phyloP scores from a whole-genome alignment of 1,140 invertebrate species.

The fruit fly (Drosophila melanogaster) region Release_6_plus_ISO1_MT NT_033777.3:28152501-28153000 shows the following conservation, averaged over 20 bases:
- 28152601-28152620: slow-evolving; percentile 80
- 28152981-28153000: no score
- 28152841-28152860: slow-evolving; percentile 53
- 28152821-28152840: slow-evolving; percentile 51
- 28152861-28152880: slow-evolving; percentile 40
- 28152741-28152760: slow-evolving; percentile 34
- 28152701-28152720: slow-evolving; percentile 43
- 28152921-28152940: no score
- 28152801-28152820: slow-evolving; percentile 65
- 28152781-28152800: slow-evolving; percentile 46
- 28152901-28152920: neutral
- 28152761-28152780: slow-evolving; percentile 11
- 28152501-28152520: slow-evolving; percentile 83
- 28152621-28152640: slow-evolving; percentile 49
- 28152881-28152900: slow-evolving; percentile 12
- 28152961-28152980: no score
- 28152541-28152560: slow-evolving; percentile 84
- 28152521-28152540: slow-evolving; percentile 83
- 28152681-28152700: slow-evolving; percentile 63
- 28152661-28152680: slow-evolving; percentile 49
- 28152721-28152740: slow-evolving; percentile 19
- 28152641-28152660: slow-evolving; percentile 35
- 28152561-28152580: slow-evolving; percentile 82
- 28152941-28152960: no score
- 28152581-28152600: slow-evolving; percentile 75